Evolutionary conservation across 2,888 invertebrate species (phyloP).

Genomic region (Tinea pellionella): DNA sequence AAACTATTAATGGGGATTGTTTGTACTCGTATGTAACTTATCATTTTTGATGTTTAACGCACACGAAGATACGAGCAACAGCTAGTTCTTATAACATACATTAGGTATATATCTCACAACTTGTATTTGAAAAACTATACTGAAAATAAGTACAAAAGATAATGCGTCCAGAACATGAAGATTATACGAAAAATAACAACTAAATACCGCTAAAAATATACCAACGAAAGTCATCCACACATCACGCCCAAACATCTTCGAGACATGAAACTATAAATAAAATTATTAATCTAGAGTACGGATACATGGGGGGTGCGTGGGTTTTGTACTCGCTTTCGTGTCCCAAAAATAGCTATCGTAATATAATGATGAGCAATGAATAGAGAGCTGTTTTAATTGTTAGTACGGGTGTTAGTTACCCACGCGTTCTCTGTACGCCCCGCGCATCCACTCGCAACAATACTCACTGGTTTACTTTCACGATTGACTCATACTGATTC

Average conservation of each 20-base stretch:
- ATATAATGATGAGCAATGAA: slow-evolving; percentile 66
- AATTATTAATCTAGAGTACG: not conserved
- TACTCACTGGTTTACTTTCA: slow-evolving; percentile 56
- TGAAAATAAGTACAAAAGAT: no score
- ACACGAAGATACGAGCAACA: no score
- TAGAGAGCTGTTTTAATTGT: slow-evolving; percentile 68
- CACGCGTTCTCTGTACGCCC: slow-evolving; percentile 40
- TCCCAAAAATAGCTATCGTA: slow-evolving; percentile 60
- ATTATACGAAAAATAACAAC: no score
- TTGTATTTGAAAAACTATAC: no score
- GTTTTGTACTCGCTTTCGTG: slow-evolving; percentile 1
- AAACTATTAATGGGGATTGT: no score
- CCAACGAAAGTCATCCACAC: not conserved
- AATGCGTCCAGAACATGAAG: no score
- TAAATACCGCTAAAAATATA: not conserved
- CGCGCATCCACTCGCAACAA: slow-evolving; percentile 68
- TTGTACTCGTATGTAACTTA: no score
- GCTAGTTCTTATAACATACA: no score
- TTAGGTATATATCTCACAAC: no score
- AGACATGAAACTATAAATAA: not conserved
- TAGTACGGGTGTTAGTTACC: slow-evolving; percentile 37
- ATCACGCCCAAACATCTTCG: not conserved
- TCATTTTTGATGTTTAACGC: no score
- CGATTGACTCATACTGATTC: slow-evolving; percentile 40
- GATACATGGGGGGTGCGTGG: not conserved